Base-by-base conservation (phyloP, 2,797 vertebrate species). In the Clangula hyemalis region DNA sequence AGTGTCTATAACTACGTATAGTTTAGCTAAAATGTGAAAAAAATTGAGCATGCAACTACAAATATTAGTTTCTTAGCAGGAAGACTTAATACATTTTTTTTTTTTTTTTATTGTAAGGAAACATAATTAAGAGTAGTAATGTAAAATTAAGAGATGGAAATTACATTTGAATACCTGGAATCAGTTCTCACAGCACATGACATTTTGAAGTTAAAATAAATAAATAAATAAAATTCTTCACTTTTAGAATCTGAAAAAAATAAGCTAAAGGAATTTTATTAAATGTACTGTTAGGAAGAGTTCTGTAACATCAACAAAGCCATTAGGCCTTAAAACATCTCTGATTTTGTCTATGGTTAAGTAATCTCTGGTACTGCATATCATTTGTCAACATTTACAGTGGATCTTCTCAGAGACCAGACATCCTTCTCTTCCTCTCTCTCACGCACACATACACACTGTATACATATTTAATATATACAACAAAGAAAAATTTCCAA, bases 281-380 rank as follows among this genome's bases (percentile, higher is more conserved):
- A 69, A 73, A 65, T 20, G 3, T 34, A 13, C 11, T 24, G 3
- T 39, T 71, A 66, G 45, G 34, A 91, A 54, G 51, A 54, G 25
- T 56, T 72, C 39, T 69, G 15, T 61, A 22, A 4, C 21, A 9
- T 82, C 21, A 70, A 51, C 6, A 38, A 77, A 70, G 19, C 69
- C 38, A 53, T 5, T 41, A 77, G 43, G 16, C 62, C 25, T 83
- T 87, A 57, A 89, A 93, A 72, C 4, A 38, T 51, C 28, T 74
- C 57, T 65, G 43, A 80, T 8, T 72, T 84, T 81, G 6, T 45
- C 51, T 56, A 14, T 16, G 6, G 12, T 66, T 86, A 60, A 27
- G 16, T 16, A 86, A 38, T 77, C 34, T 92, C 1, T 0, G 28
- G 45, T 47, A 53, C 25, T 69, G 13, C 0, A 0, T 70, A 32